Percentiles rank a stretch among this genome's conserved stretches.
Evolutionary conservation across 2,888 invertebrate species (phyloP).

Genomic region (Cinara cedri): DNA sequence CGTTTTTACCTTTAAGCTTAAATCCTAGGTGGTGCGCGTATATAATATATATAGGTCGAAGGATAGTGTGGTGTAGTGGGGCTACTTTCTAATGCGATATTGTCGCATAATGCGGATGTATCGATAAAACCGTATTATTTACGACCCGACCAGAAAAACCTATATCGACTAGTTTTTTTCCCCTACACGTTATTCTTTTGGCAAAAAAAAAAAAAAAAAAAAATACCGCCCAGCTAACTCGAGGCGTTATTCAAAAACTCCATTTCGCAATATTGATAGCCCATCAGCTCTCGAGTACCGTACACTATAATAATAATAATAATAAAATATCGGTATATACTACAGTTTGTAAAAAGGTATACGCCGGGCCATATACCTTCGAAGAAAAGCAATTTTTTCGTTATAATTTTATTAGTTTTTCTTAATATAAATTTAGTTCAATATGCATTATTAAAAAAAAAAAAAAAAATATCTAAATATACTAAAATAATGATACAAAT

Average conservation of each 20-base stretch:
- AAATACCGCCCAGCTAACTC: neutral
- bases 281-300: slow-evolving; percentile 20
- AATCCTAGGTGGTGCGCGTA: neutral
- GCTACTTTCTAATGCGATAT: slow-evolving; percentile 48
- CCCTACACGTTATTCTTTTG: slow-evolving; percentile 13
- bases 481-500: too few species aligned
- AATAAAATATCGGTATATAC: neutral
- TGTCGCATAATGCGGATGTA: slow-evolving; percentile 44
- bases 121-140: slow-evolving; percentile 55
- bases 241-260: neutral
- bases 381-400: too few species aligned
- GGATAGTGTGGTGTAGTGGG: neutral
- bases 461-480: too few species aligned
- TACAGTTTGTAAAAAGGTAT: neutral
- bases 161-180: slow-evolving; percentile 31
- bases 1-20: slow-evolving; percentile 23
- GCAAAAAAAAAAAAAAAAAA: too few species aligned
- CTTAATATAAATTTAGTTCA: too few species aligned
- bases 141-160: slow-evolving; percentile 31
- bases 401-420: too few species aligned
- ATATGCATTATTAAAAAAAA: too few species aligned
- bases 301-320: neutral
- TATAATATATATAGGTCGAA: neutral
- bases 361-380: too few species aligned
- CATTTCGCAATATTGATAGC: slow-evolving; percentile 29